Evolutionary conservation across 2,113 vertebrate species (phyloP), one percentile per base, ranked within the genome.

Genomic region (Leptocoma aspasia): DNA sequence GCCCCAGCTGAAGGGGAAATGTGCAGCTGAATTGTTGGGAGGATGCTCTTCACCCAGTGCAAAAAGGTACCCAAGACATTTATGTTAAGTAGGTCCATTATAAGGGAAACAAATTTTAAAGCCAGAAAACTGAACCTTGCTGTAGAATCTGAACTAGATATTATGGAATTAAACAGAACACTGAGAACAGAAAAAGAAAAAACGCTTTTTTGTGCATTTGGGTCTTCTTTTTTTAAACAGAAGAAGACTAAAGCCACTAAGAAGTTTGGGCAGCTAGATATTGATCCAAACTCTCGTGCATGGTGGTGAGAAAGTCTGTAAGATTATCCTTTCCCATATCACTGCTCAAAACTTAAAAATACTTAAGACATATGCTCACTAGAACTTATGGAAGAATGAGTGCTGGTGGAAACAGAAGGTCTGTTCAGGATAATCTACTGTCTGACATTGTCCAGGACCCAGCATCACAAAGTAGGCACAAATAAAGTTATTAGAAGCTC

Each of bases 81-180:
- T 18, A 9, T 1, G 1, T 52, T 39, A 59, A 61, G 7, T 7
- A 53, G 5, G 16, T 31, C 27, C 8, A 2, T 47, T 37, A 7
- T 7, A 37, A 54, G 13, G 23, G 0, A 8, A 37, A 61, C 1
- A 30, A 33, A 60, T 9, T 70, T 77, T 20, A 68, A 80, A 80
- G 14, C 16, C 21, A 31, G 9, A 53, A 73, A 87, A 9, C 14
- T 59, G 9, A 10, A 3, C 13, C 11, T 64, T 47, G 5, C 53
- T 39, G 4, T 0, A 23, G 13, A 64, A 19, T 7, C 33, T 47
- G n/a, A 56, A 35, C 15, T 39, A 47, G 19, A 31, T 47, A 50
- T 10, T 18, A 15, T 1, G 7, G 47, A 37, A 73, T 11, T 37
- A 15, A 93, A 83, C 17, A 65, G 78, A 72, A 33, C 24, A 47